Evolutionary conservation across 1,140 invertebrate species (phyloP).

Genomic region (honey bee (Apis mellifera)): Amel_HAv3.1 CM009940.2:817501-818000

Average conservation of each 20-base stretch:
- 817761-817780: slow-evolving; percentile 37
- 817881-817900: background rate
- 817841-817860: slow-evolving; percentile 40
- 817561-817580: background rate
- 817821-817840: slow-evolving; percentile 40
- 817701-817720: background rate
- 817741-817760: slow-evolving; percentile 42
- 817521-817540: no score
- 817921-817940: background rate
- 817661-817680: background rate
- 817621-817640: background rate
- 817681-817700: background rate
- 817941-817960: slow-evolving; percentile 15
- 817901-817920: background rate
- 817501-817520: no score
- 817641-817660: background rate
- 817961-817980: background rate
- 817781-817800: slow-evolving; percentile 26
- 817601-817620: background rate
- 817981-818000: background rate
- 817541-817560: no score
- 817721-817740: slow-evolving; percentile 24
- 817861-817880: slow-evolving; percentile 25
- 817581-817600: background rate
- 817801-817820: slow-evolving; percentile 34